Conservation (phyloP, 2,888 invertebrate genomes). For the Congeria kusceri region DNA sequence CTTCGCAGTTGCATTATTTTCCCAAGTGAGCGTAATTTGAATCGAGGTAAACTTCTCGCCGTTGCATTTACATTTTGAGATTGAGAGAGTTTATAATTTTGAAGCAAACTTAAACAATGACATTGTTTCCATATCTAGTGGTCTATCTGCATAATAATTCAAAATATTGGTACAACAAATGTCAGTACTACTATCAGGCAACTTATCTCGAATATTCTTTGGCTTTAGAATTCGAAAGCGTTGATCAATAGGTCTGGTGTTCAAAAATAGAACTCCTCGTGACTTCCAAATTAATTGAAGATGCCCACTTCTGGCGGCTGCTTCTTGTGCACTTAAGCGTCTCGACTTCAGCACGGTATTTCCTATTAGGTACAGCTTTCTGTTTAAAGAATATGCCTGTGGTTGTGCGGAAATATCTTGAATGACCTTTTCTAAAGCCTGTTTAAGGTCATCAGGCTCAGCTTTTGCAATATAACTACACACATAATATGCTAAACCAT, state of each 20-base stretch:
- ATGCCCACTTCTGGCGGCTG: conserved; percentile 14
- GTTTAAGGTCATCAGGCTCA: conserved; percentile 31
- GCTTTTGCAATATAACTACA: conserved; percentile 35
- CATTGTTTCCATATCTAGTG: conserved; percentile 21
- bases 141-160: conserved; percentile 25
- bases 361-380: conserved; percentile 10
- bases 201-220: background rate
- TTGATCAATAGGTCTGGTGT: conserved; percentile 9
- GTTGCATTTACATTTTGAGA: background rate
- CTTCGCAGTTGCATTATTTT: conserved; percentile 21
- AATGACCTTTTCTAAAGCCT: conserved; percentile 19
- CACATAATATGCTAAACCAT: conserved; percentile 31
- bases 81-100: conserved; percentile 9
- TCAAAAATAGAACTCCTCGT: conserved; percentile 14
- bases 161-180: conserved; percentile 21
- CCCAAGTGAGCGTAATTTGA: background rate
- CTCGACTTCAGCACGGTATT: conserved; percentile 9
- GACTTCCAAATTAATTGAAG: conserved; percentile 23
- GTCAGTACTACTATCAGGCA: conserved; percentile 23
- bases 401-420: conserved; percentile 1
- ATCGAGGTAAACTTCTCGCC: conserved; percentile 7
- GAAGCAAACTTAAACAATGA: conserved; percentile 30
- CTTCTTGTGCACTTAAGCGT: conserved; percentile 19
- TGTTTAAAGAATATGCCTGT: conserved; percentile 1
- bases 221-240: conserved; percentile 18